Conservation (phyloP, 2,113 vertebrate species). For the Gymnogyps californianus region DNA sequence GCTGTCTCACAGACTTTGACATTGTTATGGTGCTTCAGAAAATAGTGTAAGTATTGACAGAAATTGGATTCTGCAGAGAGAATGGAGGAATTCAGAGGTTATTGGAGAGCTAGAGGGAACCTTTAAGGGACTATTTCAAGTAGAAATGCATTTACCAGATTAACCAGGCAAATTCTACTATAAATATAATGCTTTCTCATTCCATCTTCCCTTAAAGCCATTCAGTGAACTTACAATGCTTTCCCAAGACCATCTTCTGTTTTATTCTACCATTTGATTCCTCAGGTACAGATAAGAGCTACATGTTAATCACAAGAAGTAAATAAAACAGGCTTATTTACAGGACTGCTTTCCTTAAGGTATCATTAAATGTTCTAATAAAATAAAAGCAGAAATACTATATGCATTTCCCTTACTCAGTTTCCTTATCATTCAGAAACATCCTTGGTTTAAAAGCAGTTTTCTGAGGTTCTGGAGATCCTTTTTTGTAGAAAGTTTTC, state of each 20-base stretch:
- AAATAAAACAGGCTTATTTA: neutral
- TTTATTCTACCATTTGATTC: neutral
- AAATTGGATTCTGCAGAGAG: neutral
- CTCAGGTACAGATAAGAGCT: neutral
- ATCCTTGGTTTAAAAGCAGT: neutral
- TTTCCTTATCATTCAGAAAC: neutral
- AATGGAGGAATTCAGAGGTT: neutral
- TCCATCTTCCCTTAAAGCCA: neutral
- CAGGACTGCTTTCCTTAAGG: neutral
- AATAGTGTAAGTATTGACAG: neutral
- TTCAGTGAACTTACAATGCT: neutral
- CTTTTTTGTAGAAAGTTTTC: neutral
- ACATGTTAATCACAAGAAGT: neutral
- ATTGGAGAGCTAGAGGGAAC: neutral
- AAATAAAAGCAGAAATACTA: neutral
- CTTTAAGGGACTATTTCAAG: neutral
- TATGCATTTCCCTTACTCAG: neutral
- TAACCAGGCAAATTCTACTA: neutral
- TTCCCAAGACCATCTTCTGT: neutral
- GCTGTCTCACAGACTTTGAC: neutral
- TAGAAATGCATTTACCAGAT: neutral
- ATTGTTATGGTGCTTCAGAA: neutral
- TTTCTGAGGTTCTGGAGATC: neutral
- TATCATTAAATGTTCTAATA: neutral
- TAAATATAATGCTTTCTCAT: neutral